phyloP scores from a whole-genome alignment of 2,113 vertebrate genomes.

The Arothron firmamentum region DNA sequence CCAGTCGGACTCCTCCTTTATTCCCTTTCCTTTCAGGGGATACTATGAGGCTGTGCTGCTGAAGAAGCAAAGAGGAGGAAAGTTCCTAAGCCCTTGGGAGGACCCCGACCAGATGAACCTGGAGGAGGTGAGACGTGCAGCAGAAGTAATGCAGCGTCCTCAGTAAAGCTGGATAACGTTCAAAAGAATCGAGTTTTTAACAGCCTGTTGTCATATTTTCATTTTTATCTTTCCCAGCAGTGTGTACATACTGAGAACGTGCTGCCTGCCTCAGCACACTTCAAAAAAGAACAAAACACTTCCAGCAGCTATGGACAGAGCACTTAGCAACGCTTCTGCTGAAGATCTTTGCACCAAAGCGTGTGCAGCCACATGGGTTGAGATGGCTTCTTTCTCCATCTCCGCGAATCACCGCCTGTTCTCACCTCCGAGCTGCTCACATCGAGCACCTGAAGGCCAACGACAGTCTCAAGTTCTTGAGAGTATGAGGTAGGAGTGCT shows the following conservation, averaged over 20 bases:
- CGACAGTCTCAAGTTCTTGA: slow-evolving; percentile 98
- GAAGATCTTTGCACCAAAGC: slow-evolving; percentile 41
- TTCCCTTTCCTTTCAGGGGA: slow-evolving; percentile 74
- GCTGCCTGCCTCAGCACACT: slow-evolving; percentile 79
- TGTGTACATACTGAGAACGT: slow-evolving; percentile 68
- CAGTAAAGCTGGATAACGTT: not conserved
- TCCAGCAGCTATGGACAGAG: slow-evolving; percentile 40
- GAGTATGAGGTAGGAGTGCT: slow-evolving; percentile 90
- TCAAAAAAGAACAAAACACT: slow-evolving; percentile 26
- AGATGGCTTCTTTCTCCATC: slow-evolving; percentile 37
- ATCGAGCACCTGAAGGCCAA: slow-evolving; percentile 96
- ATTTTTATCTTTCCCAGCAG: slow-evolving; percentile 45
- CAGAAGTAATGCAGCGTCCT: not conserved
- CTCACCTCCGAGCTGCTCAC: slow-evolving; percentile 93
- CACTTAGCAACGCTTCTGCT: slow-evolving; percentile 58
- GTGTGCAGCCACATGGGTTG: slow-evolving; percentile 23
- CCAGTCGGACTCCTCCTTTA: not conserved
- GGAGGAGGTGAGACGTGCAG: slow-evolving; percentile 83
- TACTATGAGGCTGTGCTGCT: slow-evolving; percentile 97
- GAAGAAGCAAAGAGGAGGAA: slow-evolving; percentile 91
- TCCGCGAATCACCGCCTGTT: slow-evolving; percentile 90
- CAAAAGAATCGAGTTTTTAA: slow-evolving; percentile 31
- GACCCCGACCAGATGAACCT: slow-evolving; percentile 97
- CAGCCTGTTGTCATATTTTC: slow-evolving; percentile 39
- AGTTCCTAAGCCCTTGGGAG: slow-evolving; percentile 91